Evolutionary conservation across 2,888 invertebrate genomes (phyloP), one percentile per base, ranked within the genome.

Genomic region (Mesochorus sp.): DNA sequence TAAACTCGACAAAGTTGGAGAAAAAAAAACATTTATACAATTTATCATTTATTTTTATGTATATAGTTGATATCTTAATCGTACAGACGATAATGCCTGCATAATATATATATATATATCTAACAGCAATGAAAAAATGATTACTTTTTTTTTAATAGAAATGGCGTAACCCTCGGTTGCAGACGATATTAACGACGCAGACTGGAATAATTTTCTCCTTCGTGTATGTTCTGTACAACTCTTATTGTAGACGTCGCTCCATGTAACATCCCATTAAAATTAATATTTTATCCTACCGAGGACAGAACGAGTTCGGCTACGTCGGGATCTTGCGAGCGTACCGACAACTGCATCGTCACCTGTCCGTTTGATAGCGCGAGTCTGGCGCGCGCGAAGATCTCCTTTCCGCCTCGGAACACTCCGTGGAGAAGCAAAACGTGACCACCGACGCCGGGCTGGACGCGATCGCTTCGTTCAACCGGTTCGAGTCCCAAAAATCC

Each of bases 331-430:
- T 96, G 95, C 19, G 97, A 96, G 49, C 98, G 93, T 0, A 98
- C 97, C 0, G 97, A 96, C 66, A 99, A 92, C 89, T 98, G 97
- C 97, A 99, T 97, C 1, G 98, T 98, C 0, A 99, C 97, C n/a
- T 96, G 95, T 28, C 93, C 94, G 37, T 94, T 93, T 0, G 95
- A 94, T n/a, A 97, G 92, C 0, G 95, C 95, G 76, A 97, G 90
- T 90, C 97, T 97, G 1, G 98, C 96, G 77, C 96, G 93, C 0
- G 98, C 97, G 67, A 99, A 92, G 28, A 98, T 95, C 74, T 98
- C 97, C 66, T 95, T 95, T 0, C 98, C 98, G 0, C 98, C 98
- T 72, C 99, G 94, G 90, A 97, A 99, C 21, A 96, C 92, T 91
- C 98, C 99, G 34, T 96, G 95, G 80, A 98, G 93, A 66, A 95